Evolutionary conservation across 1,140 invertebrate genomes (phyloP).

Genomic region (Drosophila equinoxialis): DNA sequence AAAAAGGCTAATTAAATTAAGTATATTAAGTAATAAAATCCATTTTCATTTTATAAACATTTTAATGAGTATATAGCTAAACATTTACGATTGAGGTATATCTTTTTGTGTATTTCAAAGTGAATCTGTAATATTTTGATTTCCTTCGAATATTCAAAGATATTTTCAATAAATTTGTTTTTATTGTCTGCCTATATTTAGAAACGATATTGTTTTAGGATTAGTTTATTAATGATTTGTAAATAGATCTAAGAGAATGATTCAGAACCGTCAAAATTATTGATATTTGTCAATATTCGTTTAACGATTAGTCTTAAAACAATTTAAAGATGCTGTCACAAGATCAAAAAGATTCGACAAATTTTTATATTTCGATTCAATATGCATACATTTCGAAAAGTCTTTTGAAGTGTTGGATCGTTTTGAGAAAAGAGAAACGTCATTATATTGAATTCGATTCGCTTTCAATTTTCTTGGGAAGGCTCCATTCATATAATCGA

Average conservation of each 20-base stretch:
- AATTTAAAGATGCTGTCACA: not conserved
- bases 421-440: constrained; percentile 44
- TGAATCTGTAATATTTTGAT: too few species aligned
- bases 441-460: constrained; percentile 61
- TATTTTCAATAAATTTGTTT: not conserved
- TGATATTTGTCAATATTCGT: not conserved
- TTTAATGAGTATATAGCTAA: too few species aligned
- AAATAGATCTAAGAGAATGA: not conserved
- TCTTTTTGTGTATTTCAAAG: too few species aligned
- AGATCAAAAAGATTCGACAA: not conserved
- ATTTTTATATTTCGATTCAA: too few species aligned
- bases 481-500: constrained; percentile 36
- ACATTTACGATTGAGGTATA: too few species aligned
- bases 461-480: constrained; percentile 37
- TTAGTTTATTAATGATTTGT: not conserved
- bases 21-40: too few species aligned
- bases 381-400: not conserved
- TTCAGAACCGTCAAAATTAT: not conserved
- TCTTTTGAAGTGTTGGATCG: constrained; percentile 45
- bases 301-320: not conserved
- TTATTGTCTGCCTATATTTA: not conserved
- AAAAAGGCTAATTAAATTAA: too few species aligned
- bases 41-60: too few species aligned
- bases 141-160: too few species aligned
- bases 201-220: not conserved